These are phyloP conservation scores for Akabosia matsudoensis DNA, from an alignment of 1,140 invertebrate genomes.

Conservation along the genomic window DNA sequence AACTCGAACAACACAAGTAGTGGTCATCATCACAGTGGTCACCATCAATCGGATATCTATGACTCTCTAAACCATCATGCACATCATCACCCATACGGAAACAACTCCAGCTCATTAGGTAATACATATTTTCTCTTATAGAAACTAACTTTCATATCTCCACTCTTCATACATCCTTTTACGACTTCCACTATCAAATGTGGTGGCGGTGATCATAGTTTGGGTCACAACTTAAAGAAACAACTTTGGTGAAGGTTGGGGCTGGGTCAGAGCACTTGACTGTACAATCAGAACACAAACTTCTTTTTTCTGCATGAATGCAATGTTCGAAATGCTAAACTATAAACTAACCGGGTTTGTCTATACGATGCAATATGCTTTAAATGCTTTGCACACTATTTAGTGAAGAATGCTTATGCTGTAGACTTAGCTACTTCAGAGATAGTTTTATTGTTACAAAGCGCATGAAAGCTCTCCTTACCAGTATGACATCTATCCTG, in stretches of 20 bases:
- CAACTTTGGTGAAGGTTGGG: no score
- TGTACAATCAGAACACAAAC: background rate
- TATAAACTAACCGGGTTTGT: no score
- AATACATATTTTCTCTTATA: background rate
- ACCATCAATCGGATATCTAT: conserved; percentile 19
- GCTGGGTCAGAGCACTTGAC: background rate
- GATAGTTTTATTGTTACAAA: no score
- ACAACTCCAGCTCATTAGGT: conserved; percentile 23
- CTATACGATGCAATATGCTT: no score
- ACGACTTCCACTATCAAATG: no score
- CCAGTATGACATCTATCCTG: background rate
- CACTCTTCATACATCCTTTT: background rate
- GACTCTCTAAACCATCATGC: conserved; percentile 15
- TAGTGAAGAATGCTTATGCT: no score
- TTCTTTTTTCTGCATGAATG: background rate
- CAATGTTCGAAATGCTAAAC: no score
- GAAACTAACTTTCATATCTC: background rate
- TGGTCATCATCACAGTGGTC: conserved; percentile 19
- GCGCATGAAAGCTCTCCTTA: background rate
- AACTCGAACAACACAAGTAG: conserved; percentile 19
- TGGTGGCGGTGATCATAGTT: background rate
- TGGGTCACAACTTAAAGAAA: no score
- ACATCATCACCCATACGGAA: conserved; percentile 20
- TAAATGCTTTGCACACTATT: no score
- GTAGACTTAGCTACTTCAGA: no score